These are phyloP conservation scores for Amphilophus citrinellus DNA, from an alignment of 2,113 vertebrate genomes.

Conservation along the genomic window DNA sequence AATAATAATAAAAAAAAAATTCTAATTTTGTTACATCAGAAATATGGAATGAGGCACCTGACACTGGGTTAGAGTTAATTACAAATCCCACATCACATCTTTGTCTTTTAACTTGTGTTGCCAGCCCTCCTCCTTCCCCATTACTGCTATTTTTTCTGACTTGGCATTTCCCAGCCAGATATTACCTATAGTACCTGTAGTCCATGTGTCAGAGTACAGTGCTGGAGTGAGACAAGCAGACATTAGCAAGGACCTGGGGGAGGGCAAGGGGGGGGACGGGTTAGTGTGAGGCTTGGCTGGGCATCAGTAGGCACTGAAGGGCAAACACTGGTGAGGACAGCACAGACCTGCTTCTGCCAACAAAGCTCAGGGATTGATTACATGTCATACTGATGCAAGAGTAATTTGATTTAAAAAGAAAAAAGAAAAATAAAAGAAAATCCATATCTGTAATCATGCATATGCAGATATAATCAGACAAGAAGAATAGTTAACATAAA, in stretches of 20 bases:
- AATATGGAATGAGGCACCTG: background rate
- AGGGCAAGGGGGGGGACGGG: background rate
- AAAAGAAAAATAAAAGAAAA: background rate
- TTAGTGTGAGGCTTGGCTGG: slow-evolving; percentile 26
- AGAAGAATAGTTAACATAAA: background rate
- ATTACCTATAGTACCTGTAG: slow-evolving; percentile 61
- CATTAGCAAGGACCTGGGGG: slow-evolving; percentile 55
- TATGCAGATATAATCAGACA: slow-evolving; percentile 32
- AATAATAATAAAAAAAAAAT: background rate
- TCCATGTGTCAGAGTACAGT: slow-evolving; percentile 33
- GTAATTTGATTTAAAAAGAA: slow-evolving; percentile 43
- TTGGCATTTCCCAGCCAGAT: slow-evolving; percentile 41
- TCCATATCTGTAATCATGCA: slow-evolving; percentile 34
- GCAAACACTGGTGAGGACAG: slow-evolving; percentile 48
- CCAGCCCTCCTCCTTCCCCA: slow-evolving; percentile 10
- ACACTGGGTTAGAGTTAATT: background rate
- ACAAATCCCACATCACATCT: background rate
- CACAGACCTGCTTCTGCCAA: slow-evolving; percentile 37
- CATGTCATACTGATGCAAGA: slow-evolving; percentile 6
- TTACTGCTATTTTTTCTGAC: slow-evolving; percentile 53
- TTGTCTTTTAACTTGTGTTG: background rate
- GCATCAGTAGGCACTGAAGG: slow-evolving; percentile 61
- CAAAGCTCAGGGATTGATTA: slow-evolving; percentile 49
- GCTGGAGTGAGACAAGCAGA: slow-evolving; percentile 65
- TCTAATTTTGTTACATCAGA: background rate